Conservation (phyloP, 1,140 invertebrate species). For the Drosophila athabasca region DNA sequence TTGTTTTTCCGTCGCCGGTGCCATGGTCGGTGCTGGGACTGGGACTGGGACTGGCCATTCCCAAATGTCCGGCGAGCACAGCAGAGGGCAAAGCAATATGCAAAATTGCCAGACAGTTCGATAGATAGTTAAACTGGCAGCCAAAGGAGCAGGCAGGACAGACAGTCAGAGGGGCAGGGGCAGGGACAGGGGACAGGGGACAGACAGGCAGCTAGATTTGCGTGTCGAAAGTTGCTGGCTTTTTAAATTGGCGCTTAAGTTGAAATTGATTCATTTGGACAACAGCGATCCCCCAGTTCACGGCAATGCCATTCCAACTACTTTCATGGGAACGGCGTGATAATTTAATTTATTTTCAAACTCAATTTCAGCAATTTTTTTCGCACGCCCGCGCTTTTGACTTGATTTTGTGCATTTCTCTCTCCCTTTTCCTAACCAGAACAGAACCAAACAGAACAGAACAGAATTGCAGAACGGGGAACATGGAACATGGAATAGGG, state of each 20-base stretch:
- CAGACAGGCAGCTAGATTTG: conserved; percentile 41
- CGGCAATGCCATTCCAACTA: conserved; percentile 46
- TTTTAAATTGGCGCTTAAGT: conserved; percentile 74
- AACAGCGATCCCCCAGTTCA: conserved; percentile 18
- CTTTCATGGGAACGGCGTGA: conserved; percentile 60
- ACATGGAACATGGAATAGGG: not conserved
- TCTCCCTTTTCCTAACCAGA: conserved; percentile 16
- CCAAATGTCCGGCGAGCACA: conserved; percentile 18
- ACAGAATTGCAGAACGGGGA: conserved; percentile 12
- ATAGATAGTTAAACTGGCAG: conserved; percentile 50
- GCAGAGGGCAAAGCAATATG: conserved; percentile 53
- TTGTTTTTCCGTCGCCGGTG: conserved; percentile 5
- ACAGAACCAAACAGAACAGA: conserved; percentile 29
- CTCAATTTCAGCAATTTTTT: conserved; percentile 66
- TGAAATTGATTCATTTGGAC: conserved; percentile 73
- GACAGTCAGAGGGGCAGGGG: conserved; percentile 21
- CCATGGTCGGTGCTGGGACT: too few species aligned
- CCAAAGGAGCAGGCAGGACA: conserved; percentile 17
- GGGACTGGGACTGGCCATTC: not conserved
- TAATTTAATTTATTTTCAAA: conserved; percentile 79
- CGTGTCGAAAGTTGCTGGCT: conserved; percentile 66
- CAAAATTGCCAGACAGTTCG: conserved; percentile 56
- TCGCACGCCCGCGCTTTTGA: conserved; percentile 35
- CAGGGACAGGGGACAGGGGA: too few species aligned
- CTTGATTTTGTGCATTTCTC: conserved; percentile 54